These are phyloP conservation scores for Actias luna DNA, from an alignment of 2,888 invertebrate genomes.

Conservation along the genomic window DNA sequence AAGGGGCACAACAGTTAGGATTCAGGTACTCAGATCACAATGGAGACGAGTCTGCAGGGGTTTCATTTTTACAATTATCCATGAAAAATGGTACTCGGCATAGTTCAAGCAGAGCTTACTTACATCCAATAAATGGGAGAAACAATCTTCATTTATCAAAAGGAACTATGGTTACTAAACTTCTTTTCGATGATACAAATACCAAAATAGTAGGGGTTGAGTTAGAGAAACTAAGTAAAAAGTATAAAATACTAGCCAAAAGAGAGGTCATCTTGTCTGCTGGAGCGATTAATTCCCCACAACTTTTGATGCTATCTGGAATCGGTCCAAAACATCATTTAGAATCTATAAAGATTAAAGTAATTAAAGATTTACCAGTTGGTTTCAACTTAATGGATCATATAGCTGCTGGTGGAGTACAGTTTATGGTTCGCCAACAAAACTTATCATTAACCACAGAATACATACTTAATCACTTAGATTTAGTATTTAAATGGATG, in stretches of 20 bases:
- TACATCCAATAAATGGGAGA: conserved; percentile 81
- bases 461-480: conserved; percentile 63
- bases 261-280: conserved; percentile 89
- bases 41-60: conserved; percentile 83
- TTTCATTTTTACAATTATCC: conserved; percentile 83
- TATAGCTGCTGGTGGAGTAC: conserved; percentile 84
- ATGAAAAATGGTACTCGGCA: conserved; percentile 85
- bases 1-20: conserved; percentile 83
- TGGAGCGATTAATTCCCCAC: conserved; percentile 89
- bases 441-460: conserved; percentile 55
- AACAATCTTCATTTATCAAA: conserved; percentile 84
- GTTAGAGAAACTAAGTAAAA: conserved; percentile 75
- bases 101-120: conserved; percentile 85
- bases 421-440: conserved; percentile 76
- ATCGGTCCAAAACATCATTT: conserved; percentile 85
- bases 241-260: conserved; percentile 80
- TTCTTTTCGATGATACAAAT: conserved; percentile 79
- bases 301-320: conserved; percentile 90
- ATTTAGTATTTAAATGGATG: conserved; percentile 79
- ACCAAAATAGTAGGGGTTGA: conserved; percentile 83
- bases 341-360: conserved; percentile 75
- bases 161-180: conserved; percentile 81
- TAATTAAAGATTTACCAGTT: conserved; percentile 82
- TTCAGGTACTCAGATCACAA: conserved; percentile 83
- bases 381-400: conserved; percentile 88